These are phyloP conservation scores for Leptinotarsa texana DNA, from an alignment of 1,140 invertebrate species.

Conservation along the genomic window DNA sequence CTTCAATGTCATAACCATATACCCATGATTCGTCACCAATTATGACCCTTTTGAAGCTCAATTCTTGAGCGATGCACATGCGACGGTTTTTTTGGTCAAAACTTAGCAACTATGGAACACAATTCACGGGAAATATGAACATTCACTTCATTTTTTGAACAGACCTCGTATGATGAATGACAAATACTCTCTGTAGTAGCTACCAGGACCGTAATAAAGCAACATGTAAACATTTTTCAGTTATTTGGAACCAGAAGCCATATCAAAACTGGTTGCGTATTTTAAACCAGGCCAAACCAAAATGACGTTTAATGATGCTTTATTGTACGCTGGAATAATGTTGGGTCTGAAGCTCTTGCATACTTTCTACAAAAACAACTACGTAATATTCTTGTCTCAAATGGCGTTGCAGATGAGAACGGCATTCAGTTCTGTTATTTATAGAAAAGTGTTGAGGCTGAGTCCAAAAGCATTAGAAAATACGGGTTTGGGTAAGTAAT, in stretches of 20 bases:
- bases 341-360: slow-evolving; percentile 62
- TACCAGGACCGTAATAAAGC: too few species aligned
- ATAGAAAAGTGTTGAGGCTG: slow-evolving; percentile 75
- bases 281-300: slow-evolving; percentile 60
- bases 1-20: too few species aligned
- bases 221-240: slow-evolving; percentile 57
- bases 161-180: too few species aligned
- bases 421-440: slow-evolving; percentile 78
- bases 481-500: slow-evolving; percentile 64
- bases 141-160: too few species aligned
- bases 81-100: too few species aligned
- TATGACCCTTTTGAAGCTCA: too few species aligned
- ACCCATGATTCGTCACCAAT: too few species aligned
- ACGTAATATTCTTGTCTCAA: slow-evolving; percentile 72
- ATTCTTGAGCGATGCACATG: too few species aligned
- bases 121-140: too few species aligned
- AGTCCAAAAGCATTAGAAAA: slow-evolving; percentile 74
- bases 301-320: slow-evolving; percentile 61
- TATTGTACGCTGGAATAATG: slow-evolving; percentile 68
- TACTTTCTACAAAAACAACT: slow-evolving; percentile 63
- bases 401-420: slow-evolving; percentile 81
- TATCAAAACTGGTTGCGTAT: slow-evolving; percentile 71
- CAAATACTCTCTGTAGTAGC: too few species aligned
- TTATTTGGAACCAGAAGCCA: slow-evolving; percentile 69
- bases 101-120: too few species aligned